Evolutionary conservation across 2,888 invertebrate genomes (phyloP).

Genomic region (Melinaea menophilus): DNA sequence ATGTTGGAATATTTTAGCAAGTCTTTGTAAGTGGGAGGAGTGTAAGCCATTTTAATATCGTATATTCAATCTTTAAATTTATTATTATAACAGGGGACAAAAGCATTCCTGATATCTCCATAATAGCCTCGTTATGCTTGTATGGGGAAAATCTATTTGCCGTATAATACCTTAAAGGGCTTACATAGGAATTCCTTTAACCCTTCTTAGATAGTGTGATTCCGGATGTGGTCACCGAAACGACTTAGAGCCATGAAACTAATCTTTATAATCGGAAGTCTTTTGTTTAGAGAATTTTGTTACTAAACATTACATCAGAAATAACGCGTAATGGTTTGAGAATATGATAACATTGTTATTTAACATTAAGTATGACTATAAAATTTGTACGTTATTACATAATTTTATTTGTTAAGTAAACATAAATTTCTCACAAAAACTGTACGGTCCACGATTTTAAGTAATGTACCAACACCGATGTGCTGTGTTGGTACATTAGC

Average conservation of each 20-base stretch:
- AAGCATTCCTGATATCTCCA: slow-evolving; percentile 13
- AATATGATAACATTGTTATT: too few species aligned
- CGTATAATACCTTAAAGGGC: slow-evolving; percentile 24
- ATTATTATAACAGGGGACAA: slow-evolving; percentile 2
- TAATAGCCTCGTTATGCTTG: slow-evolving; percentile 14
- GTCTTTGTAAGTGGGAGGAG: not conserved
- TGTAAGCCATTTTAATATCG: slow-evolving; percentile 2
- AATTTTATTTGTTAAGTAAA: not conserved
- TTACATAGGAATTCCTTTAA: slow-evolving; percentile 22
- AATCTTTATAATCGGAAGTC: slow-evolving; percentile 1
- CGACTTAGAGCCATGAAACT: slow-evolving; percentile 6
- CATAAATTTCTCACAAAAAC: not conserved
- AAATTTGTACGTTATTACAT: not conserved
- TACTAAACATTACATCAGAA: too few species aligned
- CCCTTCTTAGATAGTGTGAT: slow-evolving; percentile 22
- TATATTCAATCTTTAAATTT: slow-evolving; percentile 3
- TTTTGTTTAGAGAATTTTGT: not conserved
- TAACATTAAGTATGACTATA: too few species aligned
- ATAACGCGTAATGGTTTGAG: too few species aligned
- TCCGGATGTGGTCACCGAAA: slow-evolving; percentile 20
- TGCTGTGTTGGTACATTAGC: slow-evolving; percentile 41
- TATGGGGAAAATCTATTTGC: slow-evolving; percentile 21
- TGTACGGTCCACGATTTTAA: slow-evolving; percentile 8
- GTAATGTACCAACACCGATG: slow-evolving; percentile 1
- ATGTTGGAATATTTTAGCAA: not conserved